phyloP scores from a whole-genome alignment of 2,113 vertebrate species.

The Oncorhynchus kisutch region DNA sequence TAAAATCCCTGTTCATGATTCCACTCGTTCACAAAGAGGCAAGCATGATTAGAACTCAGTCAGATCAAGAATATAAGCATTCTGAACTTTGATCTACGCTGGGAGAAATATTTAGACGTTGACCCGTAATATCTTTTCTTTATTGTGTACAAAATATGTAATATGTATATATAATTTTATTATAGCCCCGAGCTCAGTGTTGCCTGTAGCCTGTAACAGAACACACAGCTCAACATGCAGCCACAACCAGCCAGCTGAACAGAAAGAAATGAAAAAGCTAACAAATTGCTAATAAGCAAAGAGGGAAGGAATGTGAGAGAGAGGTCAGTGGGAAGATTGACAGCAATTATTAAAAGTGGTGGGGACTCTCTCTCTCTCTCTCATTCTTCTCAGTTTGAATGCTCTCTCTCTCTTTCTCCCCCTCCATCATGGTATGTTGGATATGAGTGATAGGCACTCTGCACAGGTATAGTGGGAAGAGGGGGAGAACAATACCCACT shows the following conservation, averaged over 20 bases:
- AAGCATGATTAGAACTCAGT: too few relatives aligned
- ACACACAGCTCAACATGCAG: not conserved
- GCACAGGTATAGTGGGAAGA: not conserved
- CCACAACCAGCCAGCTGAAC: not conserved
- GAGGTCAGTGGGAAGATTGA: not conserved
- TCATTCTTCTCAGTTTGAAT: constrained; percentile 18
- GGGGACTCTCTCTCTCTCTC: constrained; percentile 12
- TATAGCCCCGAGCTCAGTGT: constrained; percentile 23
- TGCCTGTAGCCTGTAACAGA: not conserved
- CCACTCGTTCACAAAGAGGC: too few relatives aligned
- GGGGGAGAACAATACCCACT: not conserved
- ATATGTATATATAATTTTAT: constrained; percentile 2
- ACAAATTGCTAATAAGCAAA: not conserved
- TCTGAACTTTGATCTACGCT: too few relatives aligned
- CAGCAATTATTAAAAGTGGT: not conserved
- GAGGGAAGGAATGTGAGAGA: not conserved
- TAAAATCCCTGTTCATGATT: too few relatives aligned
- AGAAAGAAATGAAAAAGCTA: not conserved
- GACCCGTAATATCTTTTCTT: not conserved
- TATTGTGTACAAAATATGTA: constrained; percentile 5
- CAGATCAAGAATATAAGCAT: too few relatives aligned
- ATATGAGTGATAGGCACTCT: not conserved
- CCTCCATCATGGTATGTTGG: not conserved
- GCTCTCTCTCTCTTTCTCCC: not conserved
- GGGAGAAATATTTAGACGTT: constrained; percentile 12